These are phyloP conservation scores for Pachycephala philippinensis DNA, from an alignment of 2,113 vertebrate genomes.

Conservation along the genomic window DNA sequence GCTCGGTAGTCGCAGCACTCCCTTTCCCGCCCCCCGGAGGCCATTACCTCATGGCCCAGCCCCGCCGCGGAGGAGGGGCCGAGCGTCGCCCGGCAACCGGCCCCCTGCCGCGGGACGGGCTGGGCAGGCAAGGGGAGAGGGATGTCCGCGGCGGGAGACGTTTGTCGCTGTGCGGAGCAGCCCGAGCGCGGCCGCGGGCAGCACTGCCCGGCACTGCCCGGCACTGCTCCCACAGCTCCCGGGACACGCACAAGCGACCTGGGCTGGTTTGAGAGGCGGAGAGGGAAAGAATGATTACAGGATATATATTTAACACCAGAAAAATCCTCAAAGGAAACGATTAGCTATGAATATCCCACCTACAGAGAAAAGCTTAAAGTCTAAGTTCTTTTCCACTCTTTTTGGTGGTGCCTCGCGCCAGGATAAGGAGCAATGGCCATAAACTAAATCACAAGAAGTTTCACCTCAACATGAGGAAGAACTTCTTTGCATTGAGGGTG, in stretches of 20 bases:
- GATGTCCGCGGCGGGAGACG: accelerated
- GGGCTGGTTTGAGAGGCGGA: not conserved
- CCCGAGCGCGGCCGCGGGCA: no score
- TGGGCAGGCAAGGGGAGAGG: accelerated
- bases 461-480: not conserved
- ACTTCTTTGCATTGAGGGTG: not conserved
- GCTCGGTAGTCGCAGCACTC: not conserved
- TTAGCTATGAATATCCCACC: not conserved
- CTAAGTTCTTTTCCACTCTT: not conserved
- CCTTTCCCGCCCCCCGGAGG: constrained; percentile 1
- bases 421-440: not conserved
- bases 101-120: not conserved
- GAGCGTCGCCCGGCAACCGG: not conserved
- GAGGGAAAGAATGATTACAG: not conserved
- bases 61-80: constrained; percentile 4
- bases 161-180: accelerated
- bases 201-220: not conserved
- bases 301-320: not conserved
- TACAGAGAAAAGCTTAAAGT: not conserved
- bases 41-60: constrained; percentile 49
- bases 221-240: not conserved
- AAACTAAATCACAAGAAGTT: not conserved
- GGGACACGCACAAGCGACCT: not conserved
- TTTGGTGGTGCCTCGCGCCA: not conserved
- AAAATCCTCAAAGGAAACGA: not conserved